Base-by-base conservation (phyloP, 2,888 invertebrate genomes). In the Alcis repandata region DNA sequence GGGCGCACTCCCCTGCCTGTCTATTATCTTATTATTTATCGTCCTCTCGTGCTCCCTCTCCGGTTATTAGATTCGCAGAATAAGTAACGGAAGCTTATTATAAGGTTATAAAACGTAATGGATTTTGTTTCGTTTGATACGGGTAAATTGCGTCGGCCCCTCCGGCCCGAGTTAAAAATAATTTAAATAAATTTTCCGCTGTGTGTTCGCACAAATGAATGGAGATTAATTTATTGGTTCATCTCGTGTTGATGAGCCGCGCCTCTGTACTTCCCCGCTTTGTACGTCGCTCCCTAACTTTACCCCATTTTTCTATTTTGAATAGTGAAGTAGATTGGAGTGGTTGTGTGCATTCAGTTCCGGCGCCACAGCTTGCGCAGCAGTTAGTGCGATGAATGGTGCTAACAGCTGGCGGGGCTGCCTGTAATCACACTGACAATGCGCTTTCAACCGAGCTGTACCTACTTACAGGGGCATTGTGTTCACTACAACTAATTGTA, bases 21-120 rank as follows among this genome's bases (percentile, higher is more conserved):
- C 78, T 73, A 79, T 84, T 85, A 88, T 85, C 86, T 80, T 84
- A 85, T 85, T 87, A 86, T 87, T 86, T 87, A 87, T 83, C 69
- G 79, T 77, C 73, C 72, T 73, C 70, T 66, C 62, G 67, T 67
- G 68, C 73, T 70, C 73, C 72, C 58, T 62, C 58, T 19, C 63
- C 57, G 22, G 59, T 49, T 58, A 67, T 72, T 59, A 59, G 54
- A 72, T 72, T 69, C 69, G 67, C 67, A 41, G 67, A 67, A 72
- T 67, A 68, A 67, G 71, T 64, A 69, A 69, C 71, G 73, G 73
- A 69, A 71, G 67, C 73, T 67, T 71, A 73, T 69, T 73, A 73
- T 72, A 68, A 71, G 64, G 69, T 69, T 68, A 71, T 69, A 68
- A 67, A 69, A 71, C 59, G 61, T 68, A 69, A 73, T 71, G 68